Percentiles rank a stretch among this genome's conserved stretches.
Conservation (phyloP, 1,140 invertebrate genomes). For the Drosophila insularis region DNA sequence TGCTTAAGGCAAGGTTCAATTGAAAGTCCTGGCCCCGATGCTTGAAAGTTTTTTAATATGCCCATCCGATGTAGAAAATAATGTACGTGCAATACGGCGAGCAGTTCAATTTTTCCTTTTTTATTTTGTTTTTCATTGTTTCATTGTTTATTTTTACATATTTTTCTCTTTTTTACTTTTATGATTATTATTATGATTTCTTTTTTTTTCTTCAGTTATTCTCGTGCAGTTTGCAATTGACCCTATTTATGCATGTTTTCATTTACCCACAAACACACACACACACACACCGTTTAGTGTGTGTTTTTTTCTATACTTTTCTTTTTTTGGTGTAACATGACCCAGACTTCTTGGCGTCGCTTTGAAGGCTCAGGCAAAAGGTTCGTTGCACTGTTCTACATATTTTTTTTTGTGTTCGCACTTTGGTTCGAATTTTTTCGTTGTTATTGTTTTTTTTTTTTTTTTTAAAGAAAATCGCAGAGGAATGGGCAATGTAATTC, state of each 20-base stretch:
- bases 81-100: not conserved
- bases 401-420: not conserved
- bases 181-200: not conserved
- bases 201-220: not conserved
- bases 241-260: not conserved
- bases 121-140: not conserved
- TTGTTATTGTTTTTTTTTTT: not conserved
- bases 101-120: not conserved
- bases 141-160: slow-evolving; percentile 15
- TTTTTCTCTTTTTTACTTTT: not conserved
- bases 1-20: slow-evolving; percentile 19
- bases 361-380: slow-evolving; percentile 41
- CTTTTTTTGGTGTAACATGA: slow-evolving; percentile 34
- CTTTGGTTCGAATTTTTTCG: not conserved
- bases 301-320: not conserved
- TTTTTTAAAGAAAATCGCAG: not conserved
- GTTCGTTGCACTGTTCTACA: slow-evolving; percentile 42
- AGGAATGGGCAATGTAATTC: not conserved
- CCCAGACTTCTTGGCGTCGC: slow-evolving; percentile 57
- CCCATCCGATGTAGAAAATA: not conserved
- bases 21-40: slow-evolving; percentile 9
- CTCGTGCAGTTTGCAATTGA: slow-evolving; percentile 11
- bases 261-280: not conserved
- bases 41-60: slow-evolving; percentile 24
- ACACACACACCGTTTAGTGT: not conserved